Evolutionary conservation across 2,113 vertebrate genomes (phyloP).

Genomic region (Scomber scombrus): DNA sequence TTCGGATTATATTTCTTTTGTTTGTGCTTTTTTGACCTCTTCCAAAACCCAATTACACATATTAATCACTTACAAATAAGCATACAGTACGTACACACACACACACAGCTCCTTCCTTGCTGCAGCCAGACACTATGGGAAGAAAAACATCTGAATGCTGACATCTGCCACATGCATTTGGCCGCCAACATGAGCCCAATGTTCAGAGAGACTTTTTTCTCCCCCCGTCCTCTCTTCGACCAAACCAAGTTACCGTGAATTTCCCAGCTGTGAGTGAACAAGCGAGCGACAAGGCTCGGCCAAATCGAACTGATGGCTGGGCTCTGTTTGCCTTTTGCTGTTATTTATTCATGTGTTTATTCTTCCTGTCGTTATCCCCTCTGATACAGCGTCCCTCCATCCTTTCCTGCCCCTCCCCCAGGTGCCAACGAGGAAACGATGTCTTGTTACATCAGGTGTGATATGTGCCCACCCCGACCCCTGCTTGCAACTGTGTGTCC

Average conservation of each 20-base stretch:
- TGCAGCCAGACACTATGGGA: conserved; percentile 12
- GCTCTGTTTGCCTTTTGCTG: conserved; percentile 79
- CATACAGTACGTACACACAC: background rate
- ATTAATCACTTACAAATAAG: background rate
- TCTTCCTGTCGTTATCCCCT: conserved; percentile 72
- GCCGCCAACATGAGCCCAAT: conserved; percentile 48
- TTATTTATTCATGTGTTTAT: conserved; percentile 83
- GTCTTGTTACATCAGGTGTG: conserved; percentile 78
- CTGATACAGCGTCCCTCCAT: conserved; percentile 53
- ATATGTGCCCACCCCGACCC: conserved; percentile 39
- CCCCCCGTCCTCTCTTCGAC: background rate
- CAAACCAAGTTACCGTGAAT: conserved; percentile 71
- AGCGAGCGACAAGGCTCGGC: conserved; percentile 67
- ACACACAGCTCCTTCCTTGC: conserved; percentile 6
- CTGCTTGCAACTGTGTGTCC: conserved; percentile 1
- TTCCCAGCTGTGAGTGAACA: conserved; percentile 71
- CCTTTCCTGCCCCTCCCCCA: conserved; percentile 62
- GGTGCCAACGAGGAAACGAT: conserved; percentile 63
- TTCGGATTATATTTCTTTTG: background rate
- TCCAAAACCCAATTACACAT: background rate
- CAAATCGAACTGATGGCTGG: conserved; percentile 76
- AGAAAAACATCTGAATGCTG: conserved; percentile 42
- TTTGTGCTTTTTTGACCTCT: conserved; percentile 1
- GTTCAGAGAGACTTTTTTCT: conserved; percentile 18
- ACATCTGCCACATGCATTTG: conserved; percentile 71